These are phyloP conservation scores for Echiichthys vipera DNA, from an alignment of 2,797 vertebrate species.

Conservation along the genomic window DNA sequence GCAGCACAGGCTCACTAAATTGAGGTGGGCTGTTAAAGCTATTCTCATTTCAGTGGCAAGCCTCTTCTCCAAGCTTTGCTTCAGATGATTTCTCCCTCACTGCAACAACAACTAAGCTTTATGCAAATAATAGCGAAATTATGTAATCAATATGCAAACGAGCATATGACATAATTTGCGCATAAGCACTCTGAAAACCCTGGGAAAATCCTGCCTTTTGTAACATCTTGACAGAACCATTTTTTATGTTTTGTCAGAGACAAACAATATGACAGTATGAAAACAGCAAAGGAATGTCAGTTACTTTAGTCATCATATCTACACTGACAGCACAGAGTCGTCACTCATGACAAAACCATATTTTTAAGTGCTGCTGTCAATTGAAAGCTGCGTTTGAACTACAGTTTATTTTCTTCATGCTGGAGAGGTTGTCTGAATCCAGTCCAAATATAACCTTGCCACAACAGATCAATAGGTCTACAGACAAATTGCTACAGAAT, in stretches of 20 bases:
- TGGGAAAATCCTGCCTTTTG: too few species aligned
- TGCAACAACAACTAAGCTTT: too few species aligned
- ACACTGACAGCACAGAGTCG: neutral
- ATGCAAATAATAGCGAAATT: too few species aligned
- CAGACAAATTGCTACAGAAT: neutral
- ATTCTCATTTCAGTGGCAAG: too few species aligned
- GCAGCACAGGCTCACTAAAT: too few species aligned
- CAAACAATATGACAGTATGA: neutral
- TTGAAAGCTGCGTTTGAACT: conserved; percentile 20
- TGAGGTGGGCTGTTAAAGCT: too few species aligned
- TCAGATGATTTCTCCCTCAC: too few species aligned
- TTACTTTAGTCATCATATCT: neutral
- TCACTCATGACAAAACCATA: neutral
- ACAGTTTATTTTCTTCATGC: conserved; percentile 3
- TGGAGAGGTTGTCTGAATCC: neutral
- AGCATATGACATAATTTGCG: too few species aligned
- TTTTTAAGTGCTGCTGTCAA: neutral
- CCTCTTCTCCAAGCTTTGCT: too few species aligned
- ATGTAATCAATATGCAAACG: too few species aligned
- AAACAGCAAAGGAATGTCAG: neutral
- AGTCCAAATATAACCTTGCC: neutral
- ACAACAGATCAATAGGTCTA: neutral
- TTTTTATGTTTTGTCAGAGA: neutral
- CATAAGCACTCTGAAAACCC: too few species aligned
- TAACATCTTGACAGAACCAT: neutral